A percentile compares a stretch with the other conserved stretches of the same genome.
These are phyloP conservation scores for Carterocephalus palaemon DNA, from an alignment of 2,888 invertebrate genomes.

Conservation along the genomic window DNA sequence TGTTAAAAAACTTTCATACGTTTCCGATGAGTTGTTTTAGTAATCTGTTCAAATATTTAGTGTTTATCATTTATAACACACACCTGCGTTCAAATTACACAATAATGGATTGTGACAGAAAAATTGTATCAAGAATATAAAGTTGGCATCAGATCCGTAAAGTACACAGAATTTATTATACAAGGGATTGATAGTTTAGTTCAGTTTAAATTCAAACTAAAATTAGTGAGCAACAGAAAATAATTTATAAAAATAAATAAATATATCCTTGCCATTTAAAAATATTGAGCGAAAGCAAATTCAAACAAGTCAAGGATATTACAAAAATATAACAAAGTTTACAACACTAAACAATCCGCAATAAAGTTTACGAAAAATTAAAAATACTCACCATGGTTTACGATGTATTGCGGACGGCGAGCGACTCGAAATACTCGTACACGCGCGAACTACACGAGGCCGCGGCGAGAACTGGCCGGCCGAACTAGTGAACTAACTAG, in stretches of 20 bases:
- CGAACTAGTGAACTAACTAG: too few relatives aligned
- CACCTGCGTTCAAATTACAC: too few relatives aligned
- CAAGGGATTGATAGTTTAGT: too few relatives aligned
- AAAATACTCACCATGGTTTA: constrained; percentile 35
- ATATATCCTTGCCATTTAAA: too few relatives aligned
- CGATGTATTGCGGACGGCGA: constrained; percentile 24
- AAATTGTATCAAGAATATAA: constrained; percentile 7
- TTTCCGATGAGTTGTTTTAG: too few relatives aligned
- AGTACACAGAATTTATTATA: background rate
- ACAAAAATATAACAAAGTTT: background rate
- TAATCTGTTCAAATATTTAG: too few relatives aligned
- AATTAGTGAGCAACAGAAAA: background rate
- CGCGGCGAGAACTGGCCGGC: constrained; percentile 32
- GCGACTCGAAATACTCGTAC: constrained; percentile 25
- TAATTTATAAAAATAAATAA: too few relatives aligned
- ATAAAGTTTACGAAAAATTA: too few relatives aligned
- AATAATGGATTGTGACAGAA: constrained; percentile 2
- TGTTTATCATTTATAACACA: too few relatives aligned
- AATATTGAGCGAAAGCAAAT: background rate
- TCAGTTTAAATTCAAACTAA: background rate
- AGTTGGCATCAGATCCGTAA: constrained; percentile 16
- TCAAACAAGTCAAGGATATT: background rate
- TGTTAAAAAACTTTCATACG: too few relatives aligned
- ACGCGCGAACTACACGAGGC: constrained; percentile 25
- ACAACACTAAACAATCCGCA: background rate